Conservation (phyloP, 2,888 invertebrate genomes). For the Perdita meconis region DNA sequence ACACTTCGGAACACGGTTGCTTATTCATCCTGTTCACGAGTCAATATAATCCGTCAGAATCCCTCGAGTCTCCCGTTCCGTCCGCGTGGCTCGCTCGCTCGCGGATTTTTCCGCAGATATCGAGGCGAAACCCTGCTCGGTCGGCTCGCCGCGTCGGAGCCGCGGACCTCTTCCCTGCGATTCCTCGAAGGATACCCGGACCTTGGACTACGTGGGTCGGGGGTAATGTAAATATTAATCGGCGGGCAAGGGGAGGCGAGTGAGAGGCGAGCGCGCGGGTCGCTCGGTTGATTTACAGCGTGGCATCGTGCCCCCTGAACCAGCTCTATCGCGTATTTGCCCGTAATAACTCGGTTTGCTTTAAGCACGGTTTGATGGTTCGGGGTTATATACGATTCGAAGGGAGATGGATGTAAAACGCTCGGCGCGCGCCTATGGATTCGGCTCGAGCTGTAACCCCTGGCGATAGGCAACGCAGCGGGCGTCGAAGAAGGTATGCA, state of each 20-base stretch:
- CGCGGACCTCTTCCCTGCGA: slow-evolving; percentile 1
- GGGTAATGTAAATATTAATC: slow-evolving; percentile 54
- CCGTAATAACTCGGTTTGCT: slow-evolving; percentile 52
- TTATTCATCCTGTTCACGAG: slow-evolving; percentile 68
- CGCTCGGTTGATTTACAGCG: slow-evolving; percentile 47
- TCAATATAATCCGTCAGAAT: slow-evolving; percentile 63
- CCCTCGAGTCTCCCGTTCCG: slow-evolving; percentile 26
- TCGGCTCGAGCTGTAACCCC: slow-evolving; percentile 38
- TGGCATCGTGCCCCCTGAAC: slow-evolving; percentile 45
- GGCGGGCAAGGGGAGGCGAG: slow-evolving; percentile 15
- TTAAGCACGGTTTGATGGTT: slow-evolving; percentile 49
- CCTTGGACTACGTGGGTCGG: slow-evolving; percentile 5
- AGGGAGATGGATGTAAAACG: slow-evolving; percentile 34
- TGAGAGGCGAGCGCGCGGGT: slow-evolving; percentile 6
- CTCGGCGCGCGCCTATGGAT: slow-evolving; percentile 8
- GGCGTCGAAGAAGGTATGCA: slow-evolving; percentile 42
- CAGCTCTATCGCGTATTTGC: slow-evolving; percentile 53
- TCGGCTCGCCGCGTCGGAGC: neutral
- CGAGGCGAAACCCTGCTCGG: neutral
- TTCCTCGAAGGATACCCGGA: slow-evolving; percentile 15
- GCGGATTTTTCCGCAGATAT: slow-evolving; percentile 9
- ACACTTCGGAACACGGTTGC: slow-evolving; percentile 63
- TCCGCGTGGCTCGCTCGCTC: neutral
- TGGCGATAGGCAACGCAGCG: slow-evolving; percentile 57
- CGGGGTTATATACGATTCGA: slow-evolving; percentile 51